Evolutionary conservation across 2,888 invertebrate genomes (phyloP).

Genomic region (Chrysina gloriosa): DNA sequence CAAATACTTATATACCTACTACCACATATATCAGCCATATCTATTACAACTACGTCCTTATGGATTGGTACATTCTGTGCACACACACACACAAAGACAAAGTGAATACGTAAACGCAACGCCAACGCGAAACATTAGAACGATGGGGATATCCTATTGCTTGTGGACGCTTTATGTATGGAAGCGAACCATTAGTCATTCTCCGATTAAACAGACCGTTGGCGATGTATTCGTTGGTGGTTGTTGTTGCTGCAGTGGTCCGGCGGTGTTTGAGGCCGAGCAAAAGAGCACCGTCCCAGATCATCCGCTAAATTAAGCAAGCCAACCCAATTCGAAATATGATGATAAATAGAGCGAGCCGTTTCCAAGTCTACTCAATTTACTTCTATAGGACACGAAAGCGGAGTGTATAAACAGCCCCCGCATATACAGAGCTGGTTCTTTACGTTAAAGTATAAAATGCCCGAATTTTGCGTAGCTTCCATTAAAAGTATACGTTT

Average conservation of each 20-base stretch:
- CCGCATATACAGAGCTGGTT: not conserved
- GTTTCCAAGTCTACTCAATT: constrained; percentile 5
- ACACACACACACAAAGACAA: not conserved
- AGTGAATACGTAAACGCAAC: not conserved
- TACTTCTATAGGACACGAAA: not conserved
- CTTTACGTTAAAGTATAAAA: too few relatives aligned
- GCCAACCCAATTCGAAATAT: not conserved
- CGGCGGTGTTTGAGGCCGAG: not conserved
- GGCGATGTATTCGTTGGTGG: not conserved
- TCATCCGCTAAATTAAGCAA: constrained; percentile 5
- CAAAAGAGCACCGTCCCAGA: constrained; percentile 2
- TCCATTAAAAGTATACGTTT: too few relatives aligned
- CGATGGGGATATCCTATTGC: not conserved
- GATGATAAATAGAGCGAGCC: constrained; percentile 3
- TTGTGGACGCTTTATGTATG: not conserved
- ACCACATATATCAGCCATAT: too few relatives aligned
- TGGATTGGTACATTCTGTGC: too few relatives aligned
- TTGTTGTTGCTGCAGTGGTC: not conserved
- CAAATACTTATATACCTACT: too few relatives aligned
- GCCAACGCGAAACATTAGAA: not conserved
- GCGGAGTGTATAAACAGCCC: not conserved
- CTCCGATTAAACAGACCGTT: constrained; percentile 17
- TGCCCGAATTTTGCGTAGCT: too few relatives aligned
- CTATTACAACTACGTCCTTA: too few relatives aligned
- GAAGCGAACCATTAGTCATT: constrained; percentile 21